These are phyloP conservation scores for Buathra laborator DNA, from an alignment of 2,888 invertebrate species.

Conservation along the genomic window DNA sequence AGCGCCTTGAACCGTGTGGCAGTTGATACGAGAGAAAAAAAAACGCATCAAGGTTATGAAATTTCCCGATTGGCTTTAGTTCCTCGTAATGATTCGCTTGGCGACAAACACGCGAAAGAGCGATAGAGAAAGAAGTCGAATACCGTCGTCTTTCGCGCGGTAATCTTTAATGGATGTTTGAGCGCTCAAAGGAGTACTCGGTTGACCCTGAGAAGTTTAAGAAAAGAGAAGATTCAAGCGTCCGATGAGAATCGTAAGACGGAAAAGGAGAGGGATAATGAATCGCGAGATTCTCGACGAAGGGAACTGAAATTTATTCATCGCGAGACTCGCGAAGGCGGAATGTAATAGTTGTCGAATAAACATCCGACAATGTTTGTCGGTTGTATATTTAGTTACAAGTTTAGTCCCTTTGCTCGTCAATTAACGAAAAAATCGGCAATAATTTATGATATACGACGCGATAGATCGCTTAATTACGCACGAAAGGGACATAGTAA, in stretches of 20 bases:
- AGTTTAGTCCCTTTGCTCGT: background rate
- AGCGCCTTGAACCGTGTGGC: slow-evolving; percentile 73
- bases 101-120: no score
- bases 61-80: slow-evolving; percentile 32
- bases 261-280: background rate
- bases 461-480: slow-evolving; percentile 2
- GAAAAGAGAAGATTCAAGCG: slow-evolving; percentile 15
- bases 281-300: slow-evolving; percentile 13
- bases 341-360: background rate
- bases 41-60: slow-evolving; percentile 79
- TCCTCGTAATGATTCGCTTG: no score
- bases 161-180: slow-evolving; percentile 33
- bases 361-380: slow-evolving; percentile 2
- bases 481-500: background rate
- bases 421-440: background rate
- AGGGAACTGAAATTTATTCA: slow-evolving; percentile 23
- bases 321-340: background rate
- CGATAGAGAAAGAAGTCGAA: background rate
- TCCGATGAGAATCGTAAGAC: background rate
- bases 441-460: background rate
- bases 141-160: background rate
- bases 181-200: slow-evolving; percentile 42
- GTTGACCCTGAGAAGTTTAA: slow-evolving; percentile 48
- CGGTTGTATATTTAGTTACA: slow-evolving; percentile 12
- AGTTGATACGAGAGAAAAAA: slow-evolving; percentile 67